phyloP scores from a whole-genome alignment of 1,140 invertebrate genomes.

The Drosophila pachea region DNA sequence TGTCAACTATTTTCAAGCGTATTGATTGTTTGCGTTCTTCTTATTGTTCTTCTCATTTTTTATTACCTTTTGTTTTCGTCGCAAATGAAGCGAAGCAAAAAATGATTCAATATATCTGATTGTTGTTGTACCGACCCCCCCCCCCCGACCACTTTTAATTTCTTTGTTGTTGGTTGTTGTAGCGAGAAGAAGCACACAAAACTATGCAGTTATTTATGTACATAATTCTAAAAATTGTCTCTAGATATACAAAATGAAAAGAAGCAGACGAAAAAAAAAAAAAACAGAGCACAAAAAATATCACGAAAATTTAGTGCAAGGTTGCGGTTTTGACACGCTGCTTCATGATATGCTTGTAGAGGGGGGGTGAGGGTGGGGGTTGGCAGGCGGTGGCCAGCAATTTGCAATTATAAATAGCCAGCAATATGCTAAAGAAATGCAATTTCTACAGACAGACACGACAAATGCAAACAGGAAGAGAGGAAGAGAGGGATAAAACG shows the following conservation, averaged over 20 bases:
- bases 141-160: no score
- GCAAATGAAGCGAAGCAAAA: slow-evolving; percentile 33
- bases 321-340: slow-evolving; percentile 70
- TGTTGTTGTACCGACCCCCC: no score
- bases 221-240: slow-evolving; percentile 69
- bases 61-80: background rate
- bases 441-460: slow-evolving; percentile 40
- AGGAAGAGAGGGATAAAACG: background rate
- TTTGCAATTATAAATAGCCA: slow-evolving; percentile 70
- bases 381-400: slow-evolving; percentile 17
- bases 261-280: slow-evolving; percentile 8
- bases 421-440: slow-evolving; percentile 40
- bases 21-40: background rate
- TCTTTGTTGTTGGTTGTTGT: background rate
- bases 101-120: slow-evolving; percentile 36
- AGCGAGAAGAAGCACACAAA: background rate
- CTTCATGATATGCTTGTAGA: slow-evolving; percentile 21
- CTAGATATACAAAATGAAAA: background rate
- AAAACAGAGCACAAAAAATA: background rate
- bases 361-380: slow-evolving; percentile 14
- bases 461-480: slow-evolving; percentile 2
- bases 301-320: slow-evolving; percentile 63
- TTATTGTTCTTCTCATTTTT: background rate
- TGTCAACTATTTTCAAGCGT: slow-evolving; percentile 24
- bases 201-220: slow-evolving; percentile 34